These are phyloP conservation scores for Cyclophora albipunctata DNA, from an alignment of 2,888 invertebrate species.

Conservation along the genomic window DNA sequence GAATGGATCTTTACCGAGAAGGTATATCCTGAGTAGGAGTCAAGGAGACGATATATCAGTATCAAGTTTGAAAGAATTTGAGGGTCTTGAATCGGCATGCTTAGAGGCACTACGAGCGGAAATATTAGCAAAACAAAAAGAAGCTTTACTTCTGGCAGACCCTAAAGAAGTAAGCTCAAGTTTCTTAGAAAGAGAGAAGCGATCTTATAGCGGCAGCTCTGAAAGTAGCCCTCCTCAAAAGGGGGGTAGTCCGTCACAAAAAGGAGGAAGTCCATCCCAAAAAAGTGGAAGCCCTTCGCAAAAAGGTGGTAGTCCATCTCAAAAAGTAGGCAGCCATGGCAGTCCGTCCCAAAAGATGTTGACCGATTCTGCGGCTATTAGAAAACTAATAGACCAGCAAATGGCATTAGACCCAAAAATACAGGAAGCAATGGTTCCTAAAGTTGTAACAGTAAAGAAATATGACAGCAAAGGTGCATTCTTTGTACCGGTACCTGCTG, in stretches of 20 bases:
- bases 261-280: slow-evolving; percentile 66
- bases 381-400: slow-evolving; percentile 68
- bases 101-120: slow-evolving; percentile 89
- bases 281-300: slow-evolving; percentile 69
- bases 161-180: slow-evolving; percentile 65
- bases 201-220: slow-evolving; percentile 74
- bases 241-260: slow-evolving; percentile 60
- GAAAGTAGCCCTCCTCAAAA: slow-evolving; percentile 76
- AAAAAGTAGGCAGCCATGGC: slow-evolving; percentile 61
- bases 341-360: slow-evolving; percentile 65
- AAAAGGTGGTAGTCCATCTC: slow-evolving; percentile 66
- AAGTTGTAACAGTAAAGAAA: slow-evolving; percentile 64
- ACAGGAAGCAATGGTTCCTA: slow-evolving; percentile 52
- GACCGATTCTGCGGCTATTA: slow-evolving; percentile 64
- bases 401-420: slow-evolving; percentile 62
- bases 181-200: slow-evolving; percentile 68
- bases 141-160: slow-evolving; percentile 81
- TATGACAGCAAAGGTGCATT: slow-evolving; percentile 67
- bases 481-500: slow-evolving; percentile 56
- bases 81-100: slow-evolving; percentile 91
- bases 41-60: slow-evolving; percentile 90
- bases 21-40: slow-evolving; percentile 81
- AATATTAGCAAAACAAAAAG: slow-evolving; percentile 89
- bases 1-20: slow-evolving; percentile 86
- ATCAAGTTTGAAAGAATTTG: slow-evolving; percentile 93